phyloP scores from a whole-genome alignment of 2,797 vertebrate species.

The Philypnodon macrostomus region DNA sequence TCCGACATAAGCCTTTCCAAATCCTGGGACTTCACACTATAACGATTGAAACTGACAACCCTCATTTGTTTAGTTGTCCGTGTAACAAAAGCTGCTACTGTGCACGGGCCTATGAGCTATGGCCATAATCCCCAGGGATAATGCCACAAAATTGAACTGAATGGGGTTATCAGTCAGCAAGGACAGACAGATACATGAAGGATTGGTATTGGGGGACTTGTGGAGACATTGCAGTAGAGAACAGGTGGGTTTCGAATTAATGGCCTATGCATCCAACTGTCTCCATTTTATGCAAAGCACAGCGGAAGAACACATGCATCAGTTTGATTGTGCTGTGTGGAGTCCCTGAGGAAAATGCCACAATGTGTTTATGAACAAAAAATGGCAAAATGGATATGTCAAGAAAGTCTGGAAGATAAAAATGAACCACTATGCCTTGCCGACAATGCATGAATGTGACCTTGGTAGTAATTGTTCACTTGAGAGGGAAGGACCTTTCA shows the following conservation, averaged over 20 bases:
- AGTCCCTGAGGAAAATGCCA: neutral
- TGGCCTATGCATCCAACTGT: constrained; percentile 42
- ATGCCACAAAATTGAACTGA: constrained; percentile 40
- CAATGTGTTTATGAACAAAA: constrained; percentile 11
- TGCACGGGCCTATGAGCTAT: constrained; percentile 31
- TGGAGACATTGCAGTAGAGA: constrained; percentile 17
- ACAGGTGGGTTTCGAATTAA: constrained; percentile 41
- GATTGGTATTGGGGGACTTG: constrained; percentile 48
- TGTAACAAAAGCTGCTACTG: constrained; percentile 44
- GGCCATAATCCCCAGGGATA: constrained; percentile 54
- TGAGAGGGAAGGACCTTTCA: neutral
- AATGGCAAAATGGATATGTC: constrained; percentile 8
- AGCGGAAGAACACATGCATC: constrained; percentile 17
- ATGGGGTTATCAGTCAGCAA: constrained; percentile 59
- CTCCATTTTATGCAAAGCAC: constrained; percentile 7
- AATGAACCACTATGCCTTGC: neutral
- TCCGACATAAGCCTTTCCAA: constrained; percentile 14
- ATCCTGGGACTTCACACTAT: constrained; percentile 31
- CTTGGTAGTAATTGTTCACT: neutral
- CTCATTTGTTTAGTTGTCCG: constrained; percentile 55
- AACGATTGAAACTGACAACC: constrained; percentile 57
- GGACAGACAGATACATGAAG: constrained; percentile 45
- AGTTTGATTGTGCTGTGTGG: neutral
- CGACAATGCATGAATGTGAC: constrained; percentile 8
- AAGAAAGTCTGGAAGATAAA: neutral